phyloP scores from a whole-genome alignment of 1,140 invertebrate species.

The Thaumatotibia leucotreta region DNA sequence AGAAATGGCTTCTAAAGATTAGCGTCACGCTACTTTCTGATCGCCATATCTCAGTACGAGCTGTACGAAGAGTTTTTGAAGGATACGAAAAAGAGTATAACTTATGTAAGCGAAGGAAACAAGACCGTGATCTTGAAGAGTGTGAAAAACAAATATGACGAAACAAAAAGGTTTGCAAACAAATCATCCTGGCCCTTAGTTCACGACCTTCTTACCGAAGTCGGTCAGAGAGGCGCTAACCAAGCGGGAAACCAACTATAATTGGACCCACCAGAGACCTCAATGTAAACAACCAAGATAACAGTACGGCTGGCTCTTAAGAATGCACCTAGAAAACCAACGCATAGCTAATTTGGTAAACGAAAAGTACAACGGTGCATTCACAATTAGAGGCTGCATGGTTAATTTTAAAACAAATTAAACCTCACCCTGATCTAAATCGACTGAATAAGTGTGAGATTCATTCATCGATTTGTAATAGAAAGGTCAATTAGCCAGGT shows the following conservation, averaged over 20 bases:
- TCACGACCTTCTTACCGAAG: constrained; percentile 39
- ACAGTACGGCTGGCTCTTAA: not conserved
- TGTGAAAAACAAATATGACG: not conserved
- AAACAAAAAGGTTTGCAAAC: constrained; percentile 18
- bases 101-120: not conserved
- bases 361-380: constrained; percentile 33
- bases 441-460: constrained; percentile 45
- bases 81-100: not conserved
- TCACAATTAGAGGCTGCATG: constrained; percentile 54
- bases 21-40: too few species aligned
- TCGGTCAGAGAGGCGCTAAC: constrained; percentile 49
- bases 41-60: too few species aligned
- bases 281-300: constrained; percentile 45
- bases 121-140: not conserved
- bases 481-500: constrained; percentile 46
- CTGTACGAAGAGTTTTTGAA: too few species aligned
- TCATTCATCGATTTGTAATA: constrained; percentile 40
- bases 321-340: not conserved
- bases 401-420: constrained; percentile 50
- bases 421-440: constrained; percentile 62
- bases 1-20: too few species aligned
- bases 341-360: not conserved
- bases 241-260: constrained; percentile 46
- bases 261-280: constrained; percentile 36
- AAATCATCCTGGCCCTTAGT: constrained; percentile 34